Conservation (phyloP, 2,797 vertebrate species). For the Etheostoma nigrum region DNA sequence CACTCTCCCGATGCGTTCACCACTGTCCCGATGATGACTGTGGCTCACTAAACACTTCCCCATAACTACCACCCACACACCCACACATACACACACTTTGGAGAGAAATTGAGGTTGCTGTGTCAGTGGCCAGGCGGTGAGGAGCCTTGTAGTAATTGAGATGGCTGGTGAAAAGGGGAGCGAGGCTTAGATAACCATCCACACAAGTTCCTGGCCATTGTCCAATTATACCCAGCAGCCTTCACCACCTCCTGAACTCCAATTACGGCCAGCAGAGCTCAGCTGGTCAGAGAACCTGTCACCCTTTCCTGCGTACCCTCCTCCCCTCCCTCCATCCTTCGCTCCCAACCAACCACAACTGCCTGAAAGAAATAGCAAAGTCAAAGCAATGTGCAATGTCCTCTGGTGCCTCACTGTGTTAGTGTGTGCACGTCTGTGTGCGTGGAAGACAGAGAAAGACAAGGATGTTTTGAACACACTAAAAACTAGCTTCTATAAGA, state of each 20-base stretch:
- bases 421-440: neutral
- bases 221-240: constrained; percentile 81
- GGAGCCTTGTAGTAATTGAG: constrained; percentile 77
- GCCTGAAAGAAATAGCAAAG: constrained; percentile 67
- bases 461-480: constrained; percentile 18
- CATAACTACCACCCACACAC: constrained; percentile 8
- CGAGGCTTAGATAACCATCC: constrained; percentile 67
- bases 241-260: constrained; percentile 76
- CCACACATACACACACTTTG: constrained; percentile 7
- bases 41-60: constrained; percentile 37
- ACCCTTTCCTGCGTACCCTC: constrained; percentile 40
- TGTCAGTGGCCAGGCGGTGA: constrained; percentile 52
- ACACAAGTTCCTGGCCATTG: constrained; percentile 71
- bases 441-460: neutral
- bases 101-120: constrained; percentile 56
- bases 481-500: constrained; percentile 11
- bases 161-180: constrained; percentile 65
- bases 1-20: neutral
- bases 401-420: constrained; percentile 38
- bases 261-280: constrained; percentile 76
- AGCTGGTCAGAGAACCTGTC: constrained; percentile 78
- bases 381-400: constrained; percentile 72
- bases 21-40: constrained; percentile 6
- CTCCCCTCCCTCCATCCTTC: neutral
- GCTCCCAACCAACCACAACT: constrained; percentile 40